Base-by-base conservation (phyloP, 2,888 invertebrate genomes). In the Ceraclea dissimilis region DNA sequence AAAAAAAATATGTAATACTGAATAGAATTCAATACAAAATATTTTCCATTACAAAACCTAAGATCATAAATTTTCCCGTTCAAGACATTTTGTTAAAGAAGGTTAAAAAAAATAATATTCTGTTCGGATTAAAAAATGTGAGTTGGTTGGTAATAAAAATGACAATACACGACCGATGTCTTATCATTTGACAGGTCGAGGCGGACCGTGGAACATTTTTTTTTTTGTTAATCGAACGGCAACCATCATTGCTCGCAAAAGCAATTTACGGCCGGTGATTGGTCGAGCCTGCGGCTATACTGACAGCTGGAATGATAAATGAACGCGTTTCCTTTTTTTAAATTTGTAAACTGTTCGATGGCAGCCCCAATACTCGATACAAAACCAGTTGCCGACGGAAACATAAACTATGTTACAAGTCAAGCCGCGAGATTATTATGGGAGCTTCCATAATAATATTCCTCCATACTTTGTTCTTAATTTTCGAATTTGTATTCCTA, bases 321-420 rank as follows among this genome's bases (percentile, higher is more conserved):
- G 39, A 39, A 39, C 39, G 39, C 39, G 39, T 39, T 39, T 13
- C 39, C 13, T 39, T 39, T 4, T 31, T 31, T 6, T 31, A 31
- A 8, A 8, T 31, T n/a, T n/a, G n/a, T n/a, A n/a, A n/a, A n/a
- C n/a, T n/a, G n/a, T n/a, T n/a, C n/a, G n/a, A n/a, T n/a, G n/a
- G n/a, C n/a, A n/a, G n/a, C n/a, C n/a, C n/a, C n/a, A n/a, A n/a
- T n/a, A n/a, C n/a, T n/a, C n/a, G n/a, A 26, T 26, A 26, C 13
- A 39, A n/a, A 39, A 39, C 39, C 39, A 39, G 39, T 39, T 39
- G 39, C 26, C 39, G 39, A 39, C 39, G 39, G 39, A 39, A 39
- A 39, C 39, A 39, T 39, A 39, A 39, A 39, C 13, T 13, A 39
- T 39, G 26, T 26, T 26, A 26, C 26, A n/a, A n/a, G 39, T 39